phyloP scores from a whole-genome alignment of 1,140 invertebrate species.

The Pseudomyrmex sp. region DNA sequence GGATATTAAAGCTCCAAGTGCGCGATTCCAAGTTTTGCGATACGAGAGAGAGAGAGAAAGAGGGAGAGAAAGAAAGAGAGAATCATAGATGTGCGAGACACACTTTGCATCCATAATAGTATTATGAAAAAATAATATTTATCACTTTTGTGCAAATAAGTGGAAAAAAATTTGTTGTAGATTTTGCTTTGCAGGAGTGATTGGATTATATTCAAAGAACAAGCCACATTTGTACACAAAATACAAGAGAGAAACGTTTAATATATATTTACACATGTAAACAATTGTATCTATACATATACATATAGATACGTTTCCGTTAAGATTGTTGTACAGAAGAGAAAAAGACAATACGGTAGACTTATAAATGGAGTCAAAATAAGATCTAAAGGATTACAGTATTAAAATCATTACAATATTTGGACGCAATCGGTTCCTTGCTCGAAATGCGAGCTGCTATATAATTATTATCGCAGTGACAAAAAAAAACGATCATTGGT shows the following conservation, averaged over 20 bases:
- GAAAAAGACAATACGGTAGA: slow-evolving; percentile 40
- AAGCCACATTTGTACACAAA: slow-evolving; percentile 71
- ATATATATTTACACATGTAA: slow-evolving; percentile 75
- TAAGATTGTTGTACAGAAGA: slow-evolving; percentile 40
- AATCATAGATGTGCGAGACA: no score
- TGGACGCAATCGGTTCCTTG: slow-evolving; percentile 58
- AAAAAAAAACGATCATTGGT: neutral
- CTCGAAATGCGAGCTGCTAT: neutral
- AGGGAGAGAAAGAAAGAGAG: no score
- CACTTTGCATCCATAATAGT: no score
- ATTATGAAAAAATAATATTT: no score
- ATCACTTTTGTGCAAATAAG: neutral
- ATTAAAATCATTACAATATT: slow-evolving; percentile 56
- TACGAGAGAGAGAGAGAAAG: no score
- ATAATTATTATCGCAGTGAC: slow-evolving; percentile 12
- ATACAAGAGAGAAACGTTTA: slow-evolving; percentile 77
- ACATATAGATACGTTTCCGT: slow-evolving; percentile 62
- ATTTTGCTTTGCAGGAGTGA: neutral
- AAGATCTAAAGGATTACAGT: slow-evolving; percentile 8
- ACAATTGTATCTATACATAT: slow-evolving; percentile 35
- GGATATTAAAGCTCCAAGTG: neutral
- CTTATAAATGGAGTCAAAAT: slow-evolving; percentile 28
- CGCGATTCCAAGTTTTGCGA: neutral
- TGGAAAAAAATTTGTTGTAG: neutral
- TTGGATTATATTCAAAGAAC: slow-evolving; percentile 25